Conservation (phyloP, 2,113 vertebrate genomes). For the Rousettus leschenaultii region DNA sequence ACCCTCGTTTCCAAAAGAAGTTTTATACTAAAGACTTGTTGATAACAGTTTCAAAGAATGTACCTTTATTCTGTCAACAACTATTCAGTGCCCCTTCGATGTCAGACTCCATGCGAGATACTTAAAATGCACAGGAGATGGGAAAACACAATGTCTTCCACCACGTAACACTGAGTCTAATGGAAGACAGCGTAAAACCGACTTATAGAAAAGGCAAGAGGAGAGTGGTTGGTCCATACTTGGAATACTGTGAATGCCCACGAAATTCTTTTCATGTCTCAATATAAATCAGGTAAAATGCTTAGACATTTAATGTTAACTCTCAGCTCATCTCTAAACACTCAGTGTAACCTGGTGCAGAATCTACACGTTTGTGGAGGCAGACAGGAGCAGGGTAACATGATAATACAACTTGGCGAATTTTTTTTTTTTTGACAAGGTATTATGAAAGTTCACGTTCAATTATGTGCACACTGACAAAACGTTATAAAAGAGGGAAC, state of each 20-base stretch:
- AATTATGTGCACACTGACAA: not conserved
- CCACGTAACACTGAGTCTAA: not conserved
- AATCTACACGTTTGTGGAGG: not conserved
- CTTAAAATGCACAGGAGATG: not conserved
- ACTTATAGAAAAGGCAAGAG: not conserved
- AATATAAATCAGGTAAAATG: not conserved
- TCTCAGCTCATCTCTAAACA: not conserved
- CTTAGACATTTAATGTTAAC: not conserved
- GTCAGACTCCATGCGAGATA: not conserved
- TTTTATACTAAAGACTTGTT: not conserved
- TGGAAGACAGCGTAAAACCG: not conserved
- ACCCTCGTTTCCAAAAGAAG: not conserved
- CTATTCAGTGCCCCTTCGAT: not conserved
- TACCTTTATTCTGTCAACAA: not conserved
- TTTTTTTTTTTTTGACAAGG: not conserved
- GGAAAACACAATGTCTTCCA: not conserved
- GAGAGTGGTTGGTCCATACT: not conserved
- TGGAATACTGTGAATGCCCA: not conserved
- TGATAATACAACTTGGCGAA: not conserved
- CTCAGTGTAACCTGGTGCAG: not conserved
- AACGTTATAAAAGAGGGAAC: not conserved
- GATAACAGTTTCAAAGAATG: not conserved
- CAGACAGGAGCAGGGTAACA: too few species aligned
- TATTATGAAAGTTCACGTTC: not conserved
- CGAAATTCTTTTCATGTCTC: not conserved